Percentiles rank a stretch among this genome's conserved stretches.
Evolutionary conservation across 1,140 invertebrate genomes (phyloP).

Genomic region (Copidosoma floridanum): DNA sequence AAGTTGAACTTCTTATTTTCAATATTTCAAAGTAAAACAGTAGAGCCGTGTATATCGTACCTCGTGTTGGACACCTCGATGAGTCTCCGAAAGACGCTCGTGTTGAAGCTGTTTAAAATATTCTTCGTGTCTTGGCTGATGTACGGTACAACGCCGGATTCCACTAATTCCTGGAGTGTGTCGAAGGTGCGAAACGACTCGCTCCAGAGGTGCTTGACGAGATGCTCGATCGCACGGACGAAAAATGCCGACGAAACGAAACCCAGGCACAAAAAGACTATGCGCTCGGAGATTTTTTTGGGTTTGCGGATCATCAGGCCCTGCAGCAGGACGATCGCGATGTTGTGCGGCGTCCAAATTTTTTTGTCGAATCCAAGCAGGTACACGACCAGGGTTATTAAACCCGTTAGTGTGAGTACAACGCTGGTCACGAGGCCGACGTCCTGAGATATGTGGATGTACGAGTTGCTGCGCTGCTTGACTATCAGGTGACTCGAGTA

Average conservation of each 20-base stretch:
- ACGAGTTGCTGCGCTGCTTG: constrained; percentile 3
- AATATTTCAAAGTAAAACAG: too few species aligned
- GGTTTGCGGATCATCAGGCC: neutral
- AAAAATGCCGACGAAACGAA: neutral
- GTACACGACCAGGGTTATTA: neutral
- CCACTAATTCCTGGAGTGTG: neutral
- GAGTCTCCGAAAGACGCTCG: neutral
- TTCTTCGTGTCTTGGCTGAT: neutral
- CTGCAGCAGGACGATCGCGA: too few species aligned
- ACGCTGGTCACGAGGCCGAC: neutral
- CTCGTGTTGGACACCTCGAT: neutral
- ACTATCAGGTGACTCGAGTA: constrained; percentile 1
- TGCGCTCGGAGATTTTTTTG: neutral
- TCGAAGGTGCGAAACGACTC: neutral
- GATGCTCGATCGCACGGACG: neutral
- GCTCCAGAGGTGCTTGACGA: neutral
- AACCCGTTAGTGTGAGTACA: neutral
- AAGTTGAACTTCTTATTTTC: too few species aligned
- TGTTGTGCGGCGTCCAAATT: constrained; percentile 3
- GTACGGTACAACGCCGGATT: neutral
- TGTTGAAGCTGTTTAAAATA: neutral
- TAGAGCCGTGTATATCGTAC: too few species aligned
- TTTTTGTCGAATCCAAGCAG: neutral
- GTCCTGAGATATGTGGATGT: neutral
- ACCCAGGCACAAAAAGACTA: neutral